A percentile compares a stretch with the other conserved stretches of the same genome.
Evolutionary conservation across 2,797 vertebrate genomes (phyloP).

Genomic region (Ficedula albicollis): DNA sequence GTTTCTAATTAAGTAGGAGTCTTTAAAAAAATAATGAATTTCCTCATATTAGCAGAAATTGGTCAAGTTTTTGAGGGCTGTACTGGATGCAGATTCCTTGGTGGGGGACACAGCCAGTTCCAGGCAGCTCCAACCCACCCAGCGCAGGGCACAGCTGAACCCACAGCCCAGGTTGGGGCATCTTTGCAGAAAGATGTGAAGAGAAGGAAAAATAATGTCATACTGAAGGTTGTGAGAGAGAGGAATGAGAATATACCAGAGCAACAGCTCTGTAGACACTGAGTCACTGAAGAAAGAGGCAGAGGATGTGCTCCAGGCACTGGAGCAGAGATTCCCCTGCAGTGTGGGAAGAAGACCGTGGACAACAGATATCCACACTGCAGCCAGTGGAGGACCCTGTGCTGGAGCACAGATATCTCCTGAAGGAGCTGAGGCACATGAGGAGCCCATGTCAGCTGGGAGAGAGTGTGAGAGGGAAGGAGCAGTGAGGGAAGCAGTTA

Average conservation of each 20-base stretch:
- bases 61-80: not conserved
- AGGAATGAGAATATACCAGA: not conserved
- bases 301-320: accelerated
- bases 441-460: accelerated
- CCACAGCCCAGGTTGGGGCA: accelerated
- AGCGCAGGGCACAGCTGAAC: accelerated
- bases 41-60: not conserved
- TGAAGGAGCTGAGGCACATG: not conserved
- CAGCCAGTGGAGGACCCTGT: not conserved
- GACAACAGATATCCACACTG: not conserved
- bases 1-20: not conserved
- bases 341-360: accelerated
- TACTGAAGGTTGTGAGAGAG: not conserved
- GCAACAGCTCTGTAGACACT: not conserved
- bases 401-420: not conserved
- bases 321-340: not conserved
- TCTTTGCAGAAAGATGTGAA: not conserved
- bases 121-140: accelerated
- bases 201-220: not conserved
- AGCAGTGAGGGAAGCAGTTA: not conserved
- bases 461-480: not conserved
- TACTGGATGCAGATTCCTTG: accelerated
- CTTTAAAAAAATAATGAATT: not conserved
- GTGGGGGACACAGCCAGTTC: not conserved
- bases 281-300: not conserved